Evolutionary conservation across 2,113 vertebrate species (phyloP).

Genomic region (Aspiorhynchus laticeps): DNA sequence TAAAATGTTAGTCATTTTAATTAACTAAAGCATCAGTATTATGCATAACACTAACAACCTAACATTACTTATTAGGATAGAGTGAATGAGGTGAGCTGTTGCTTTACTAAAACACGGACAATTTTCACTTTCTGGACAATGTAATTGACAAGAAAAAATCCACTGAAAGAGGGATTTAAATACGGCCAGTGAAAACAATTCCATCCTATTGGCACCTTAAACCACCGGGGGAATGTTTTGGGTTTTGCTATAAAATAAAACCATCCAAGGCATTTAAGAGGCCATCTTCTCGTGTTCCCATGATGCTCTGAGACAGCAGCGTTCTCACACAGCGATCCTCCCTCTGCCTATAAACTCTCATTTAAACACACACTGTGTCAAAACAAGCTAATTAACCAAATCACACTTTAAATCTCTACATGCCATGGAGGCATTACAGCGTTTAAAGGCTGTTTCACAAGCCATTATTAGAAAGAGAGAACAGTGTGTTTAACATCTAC

Average conservation of each 20-base stretch:
- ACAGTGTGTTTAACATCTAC: neutral
- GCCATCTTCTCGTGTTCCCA: conserved; percentile 18
- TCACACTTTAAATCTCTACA: neutral
- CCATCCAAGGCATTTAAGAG: conserved; percentile 46
- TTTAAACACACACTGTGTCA: conserved; percentile 55
- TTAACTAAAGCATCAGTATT: neutral
- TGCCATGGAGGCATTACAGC: neutral
- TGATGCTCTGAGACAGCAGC: neutral
- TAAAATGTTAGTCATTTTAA: neutral
- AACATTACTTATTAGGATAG: neutral
- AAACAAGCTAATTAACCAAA: conserved; percentile 62
- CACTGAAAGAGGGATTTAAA: conserved; percentile 4
- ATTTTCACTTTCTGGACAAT: neutral
- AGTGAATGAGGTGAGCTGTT: neutral
- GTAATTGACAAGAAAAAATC: neutral
- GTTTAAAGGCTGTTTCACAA: conserved; percentile 23
- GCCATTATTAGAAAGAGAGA: conserved; percentile 22
- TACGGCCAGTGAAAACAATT: neutral
- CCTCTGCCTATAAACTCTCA: conserved; percentile 34
- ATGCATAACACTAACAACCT: neutral
- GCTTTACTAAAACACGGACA: neutral
- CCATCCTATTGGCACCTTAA: conserved; percentile 9
- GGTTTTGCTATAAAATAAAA: conserved; percentile 38
- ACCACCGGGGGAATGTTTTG: conserved; percentile 2
- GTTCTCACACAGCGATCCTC: conserved; percentile 5